Evolutionary conservation across 2,113 vertebrate species (phyloP), one percentile per base, ranked within the genome.

Genomic region (Psophia crepitans): DNA sequence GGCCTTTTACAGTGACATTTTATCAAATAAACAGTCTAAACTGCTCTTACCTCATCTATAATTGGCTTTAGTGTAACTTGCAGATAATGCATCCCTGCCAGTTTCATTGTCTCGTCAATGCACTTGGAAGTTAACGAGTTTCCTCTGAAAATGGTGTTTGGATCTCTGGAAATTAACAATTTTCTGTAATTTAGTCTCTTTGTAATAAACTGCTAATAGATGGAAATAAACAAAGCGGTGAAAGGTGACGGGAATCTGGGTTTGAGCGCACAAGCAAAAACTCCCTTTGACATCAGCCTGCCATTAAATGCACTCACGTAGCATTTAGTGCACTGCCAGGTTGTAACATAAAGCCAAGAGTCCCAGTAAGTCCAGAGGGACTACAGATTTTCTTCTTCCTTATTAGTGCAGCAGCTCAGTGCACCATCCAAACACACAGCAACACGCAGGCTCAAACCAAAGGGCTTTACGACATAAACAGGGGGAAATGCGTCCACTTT

Each of bases 41-140:
- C 28, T 58, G 27, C 18, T 84, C 97, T 97, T 97, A 99, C 99
- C 98, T 99, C 99, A 93, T 99, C 99, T 63, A 99, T 99, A 96
- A 99, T 98, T 24, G 99, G 99, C 95, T 99, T 99, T 84, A 99
- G 98, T 18, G 99, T 99, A 97, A 99, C 99, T 46, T 99, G 99
- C 71, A 99, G 98, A 96, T 99, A 99, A 97, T 99, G 99, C 99
- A 99, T 99, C 51, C 99, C 99, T 8, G 99, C 99, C 93, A 99
- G 98, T 97, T 99, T 99, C 99, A 99, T 99, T 17, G 99, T 99
- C 97, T 99, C 99, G 3, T 99, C 99, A 44, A 99, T 99, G 97
- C 99, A 99, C 97, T 99, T 99, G 82, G 99, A 99, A 3, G 99
- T 99, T 95, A 99, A 97, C 0, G 99, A 99, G 96, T 99, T 99